Evolutionary conservation across 2,113 vertebrate species (phyloP).

Genomic region (Bostrychus sinensis): DNA sequence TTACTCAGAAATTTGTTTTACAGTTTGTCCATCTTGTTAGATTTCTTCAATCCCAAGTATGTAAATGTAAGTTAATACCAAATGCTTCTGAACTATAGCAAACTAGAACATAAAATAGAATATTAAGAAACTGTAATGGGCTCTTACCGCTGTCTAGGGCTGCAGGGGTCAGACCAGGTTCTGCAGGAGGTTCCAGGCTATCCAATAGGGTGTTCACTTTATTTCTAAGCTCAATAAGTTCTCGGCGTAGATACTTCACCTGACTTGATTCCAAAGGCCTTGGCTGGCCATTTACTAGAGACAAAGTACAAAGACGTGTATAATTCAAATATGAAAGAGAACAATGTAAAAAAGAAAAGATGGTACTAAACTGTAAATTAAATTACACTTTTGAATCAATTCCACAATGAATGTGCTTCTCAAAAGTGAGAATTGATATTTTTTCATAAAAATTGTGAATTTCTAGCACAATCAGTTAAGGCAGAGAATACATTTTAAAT

Average conservation of each 20-base stretch:
- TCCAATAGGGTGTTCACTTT: constrained; percentile 97
- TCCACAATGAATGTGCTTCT: too few relatives aligned
- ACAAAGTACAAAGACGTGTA: constrained; percentile 52
- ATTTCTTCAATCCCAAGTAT: too few relatives aligned
- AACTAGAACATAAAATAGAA: too few relatives aligned
- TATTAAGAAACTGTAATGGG: not conserved
- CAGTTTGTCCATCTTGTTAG: too few relatives aligned
- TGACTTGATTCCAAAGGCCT: constrained; percentile 96
- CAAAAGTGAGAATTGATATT: too few relatives aligned
- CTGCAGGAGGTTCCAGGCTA: constrained; percentile 91
- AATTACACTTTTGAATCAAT: too few relatives aligned
- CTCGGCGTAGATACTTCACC: constrained; percentile 95
- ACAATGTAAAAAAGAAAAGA: not conserved
- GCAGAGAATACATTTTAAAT: not conserved
- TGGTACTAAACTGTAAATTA: not conserved
- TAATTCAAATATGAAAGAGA: not conserved
- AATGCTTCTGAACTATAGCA: too few relatives aligned
- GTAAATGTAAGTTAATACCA: too few relatives aligned
- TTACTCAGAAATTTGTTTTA: too few relatives aligned
- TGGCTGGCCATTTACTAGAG: constrained; percentile 94
- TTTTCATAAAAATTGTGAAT: too few relatives aligned
- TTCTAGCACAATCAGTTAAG: not conserved
- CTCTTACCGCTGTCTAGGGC: constrained; percentile 86
- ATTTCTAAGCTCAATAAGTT: constrained; percentile 97
- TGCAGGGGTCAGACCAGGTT: constrained; percentile 85